phyloP scores from a whole-genome alignment of 2,113 vertebrate species.

The Thermophis baileyi region DNA sequence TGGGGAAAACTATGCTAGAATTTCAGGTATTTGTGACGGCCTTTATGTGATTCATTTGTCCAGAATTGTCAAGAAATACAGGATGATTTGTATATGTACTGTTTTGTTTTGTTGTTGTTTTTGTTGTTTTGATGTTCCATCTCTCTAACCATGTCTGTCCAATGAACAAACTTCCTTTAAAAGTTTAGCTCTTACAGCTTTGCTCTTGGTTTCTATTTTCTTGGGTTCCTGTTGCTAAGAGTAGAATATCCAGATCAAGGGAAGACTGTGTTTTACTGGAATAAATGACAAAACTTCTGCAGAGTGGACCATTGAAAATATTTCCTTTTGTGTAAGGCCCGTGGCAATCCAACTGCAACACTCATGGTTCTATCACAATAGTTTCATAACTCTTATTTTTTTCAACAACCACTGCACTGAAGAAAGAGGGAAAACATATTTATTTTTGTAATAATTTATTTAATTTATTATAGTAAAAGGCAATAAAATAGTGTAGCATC shows the following conservation, averaged over 20 bases:
- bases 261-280: not conserved
- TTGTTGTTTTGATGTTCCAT: slow-evolving; percentile 49
- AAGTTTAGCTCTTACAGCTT: slow-evolving; percentile 57
- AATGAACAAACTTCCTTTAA: slow-evolving; percentile 61
- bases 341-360: not conserved
- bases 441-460: not conserved
- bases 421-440: not conserved
- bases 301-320: not conserved
- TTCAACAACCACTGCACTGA: not conserved
- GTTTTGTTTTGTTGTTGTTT: not conserved
- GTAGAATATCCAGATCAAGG: not conserved
- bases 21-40: slow-evolving; percentile 78
- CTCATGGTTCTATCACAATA: not conserved
- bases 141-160: slow-evolving; percentile 49
- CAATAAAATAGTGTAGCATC: not conserved
- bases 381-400: not conserved
- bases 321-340: not conserved
- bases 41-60: not conserved
- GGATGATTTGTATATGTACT: slow-evolving; percentile 44
- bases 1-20: slow-evolving; percentile 87
- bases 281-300: not conserved
- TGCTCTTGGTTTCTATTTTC: slow-evolving; percentile 58
- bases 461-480: not conserved
- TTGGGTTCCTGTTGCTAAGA: slow-evolving; percentile 31
- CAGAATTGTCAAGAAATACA: not conserved